Evolutionary conservation across 2,888 invertebrate species (phyloP).

Genomic region (Xylophagus ater): DNA sequence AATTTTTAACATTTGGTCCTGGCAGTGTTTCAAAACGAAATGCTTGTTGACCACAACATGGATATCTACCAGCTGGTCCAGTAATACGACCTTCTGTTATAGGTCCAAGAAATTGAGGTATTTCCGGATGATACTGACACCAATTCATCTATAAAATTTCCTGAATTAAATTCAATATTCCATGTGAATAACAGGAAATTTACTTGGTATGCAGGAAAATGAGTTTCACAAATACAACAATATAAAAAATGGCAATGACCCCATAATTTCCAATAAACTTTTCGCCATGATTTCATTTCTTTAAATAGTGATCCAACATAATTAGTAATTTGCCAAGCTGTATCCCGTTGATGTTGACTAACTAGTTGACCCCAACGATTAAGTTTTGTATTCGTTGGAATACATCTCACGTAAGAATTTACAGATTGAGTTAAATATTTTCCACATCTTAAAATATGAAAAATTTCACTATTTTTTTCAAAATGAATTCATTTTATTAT

Average conservation of each 20-base stretch:
- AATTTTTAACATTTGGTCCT: constrained; percentile 31
- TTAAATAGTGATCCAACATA: constrained; percentile 65
- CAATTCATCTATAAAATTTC: constrained; percentile 51
- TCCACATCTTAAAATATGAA: constrained; percentile 45
- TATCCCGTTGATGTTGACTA: constrained; percentile 61
- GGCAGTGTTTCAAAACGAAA: constrained; percentile 43
- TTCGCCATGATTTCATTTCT: constrained; percentile 76
- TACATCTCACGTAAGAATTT: constrained; percentile 60
- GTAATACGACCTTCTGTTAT: constrained; percentile 44
- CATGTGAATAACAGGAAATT: constrained; percentile 6
- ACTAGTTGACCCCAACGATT: constrained; percentile 61
- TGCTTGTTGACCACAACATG: constrained; percentile 80
- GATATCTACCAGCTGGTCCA: constrained; percentile 65
- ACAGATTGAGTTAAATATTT: constrained; percentile 60
- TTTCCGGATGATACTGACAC: constrained; percentile 73
- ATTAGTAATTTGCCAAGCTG: constrained; percentile 69
- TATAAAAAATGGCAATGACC: constrained; percentile 78
- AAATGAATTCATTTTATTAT: background rate
- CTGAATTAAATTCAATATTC: background rate
- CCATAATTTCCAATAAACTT: constrained; percentile 91
- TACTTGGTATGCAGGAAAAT: constrained; percentile 61
- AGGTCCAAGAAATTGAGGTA: constrained; percentile 63
- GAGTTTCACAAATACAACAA: constrained; percentile 66
- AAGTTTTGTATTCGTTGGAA: constrained; percentile 58
- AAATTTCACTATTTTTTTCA: constrained; percentile 2